phyloP scores from a whole-genome alignment of 2,888 invertebrate genomes.

The Esperia sulphurella region DNA sequence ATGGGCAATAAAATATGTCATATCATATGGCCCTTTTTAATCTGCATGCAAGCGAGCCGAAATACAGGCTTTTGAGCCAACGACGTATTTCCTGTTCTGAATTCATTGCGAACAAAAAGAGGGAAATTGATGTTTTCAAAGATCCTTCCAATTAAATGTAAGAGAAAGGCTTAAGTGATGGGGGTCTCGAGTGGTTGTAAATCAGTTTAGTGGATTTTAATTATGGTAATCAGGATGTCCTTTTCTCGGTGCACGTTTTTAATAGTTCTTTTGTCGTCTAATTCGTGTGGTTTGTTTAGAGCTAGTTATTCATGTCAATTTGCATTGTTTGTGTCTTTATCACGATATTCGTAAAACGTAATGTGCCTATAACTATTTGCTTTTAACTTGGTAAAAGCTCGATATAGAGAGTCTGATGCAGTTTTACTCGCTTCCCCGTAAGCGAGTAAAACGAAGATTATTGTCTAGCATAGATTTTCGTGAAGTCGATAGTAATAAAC shows the following conservation, averaged over 20 bases:
- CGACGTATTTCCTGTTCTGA: conserved; percentile 63
- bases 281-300: conserved; percentile 18
- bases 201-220: conserved; percentile 49
- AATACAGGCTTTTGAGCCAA: conserved; percentile 60
- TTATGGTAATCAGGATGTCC: conserved; percentile 51
- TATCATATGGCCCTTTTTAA: conserved; percentile 61
- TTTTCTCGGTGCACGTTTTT: conserved; percentile 21
- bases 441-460: no score
- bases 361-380: no score
- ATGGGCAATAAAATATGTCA: conserved; percentile 71
- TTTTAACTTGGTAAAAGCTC: no score
- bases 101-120: conserved; percentile 55
- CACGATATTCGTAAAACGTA: no score
- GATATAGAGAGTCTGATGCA: no score
- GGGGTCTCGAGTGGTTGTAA: conserved; percentile 55
- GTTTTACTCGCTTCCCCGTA: no score
- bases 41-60: conserved; percentile 55
- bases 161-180: conserved; percentile 64
- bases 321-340: not conserved
- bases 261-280: conserved; percentile 37
- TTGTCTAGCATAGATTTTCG: no score
- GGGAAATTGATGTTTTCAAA: conserved; percentile 50
- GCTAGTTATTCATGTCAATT: no score
- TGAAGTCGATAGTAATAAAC: no score
- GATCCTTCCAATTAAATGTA: conserved; percentile 60